Evolutionary conservation across 2,797 vertebrate species (phyloP).

Genomic region (Trachurus trachurus): DNA sequence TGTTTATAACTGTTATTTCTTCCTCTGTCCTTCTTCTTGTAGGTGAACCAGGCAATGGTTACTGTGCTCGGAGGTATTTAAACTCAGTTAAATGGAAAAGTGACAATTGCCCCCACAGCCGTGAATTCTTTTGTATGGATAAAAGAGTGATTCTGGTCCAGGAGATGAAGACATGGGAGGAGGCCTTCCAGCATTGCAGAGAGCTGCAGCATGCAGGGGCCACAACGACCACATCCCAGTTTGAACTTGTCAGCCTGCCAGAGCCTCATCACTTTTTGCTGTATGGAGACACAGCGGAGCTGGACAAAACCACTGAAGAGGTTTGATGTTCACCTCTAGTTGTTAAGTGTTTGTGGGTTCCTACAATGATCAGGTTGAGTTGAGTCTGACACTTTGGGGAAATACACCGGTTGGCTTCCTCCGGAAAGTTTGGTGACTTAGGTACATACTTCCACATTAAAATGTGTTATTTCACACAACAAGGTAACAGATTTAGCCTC

Average conservation of each 20-base stretch:
- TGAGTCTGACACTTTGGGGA: neutral
- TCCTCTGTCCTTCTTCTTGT: neutral
- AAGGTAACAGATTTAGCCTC: too few species aligned
- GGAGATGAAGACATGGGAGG: conserved; percentile 27
- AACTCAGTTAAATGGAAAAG: too few species aligned
- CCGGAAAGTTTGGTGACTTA: too few species aligned
- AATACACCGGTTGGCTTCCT: neutral
- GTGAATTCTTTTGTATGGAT: neutral
- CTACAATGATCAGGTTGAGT: neutral
- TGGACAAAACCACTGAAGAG: neutral
- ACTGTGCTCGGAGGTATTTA: neutral
- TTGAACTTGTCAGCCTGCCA: neutral
- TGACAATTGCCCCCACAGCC: fast-evolving
- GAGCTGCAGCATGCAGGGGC: neutral
- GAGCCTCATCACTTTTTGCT: fast-evolving
- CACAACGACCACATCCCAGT: fast-evolving
- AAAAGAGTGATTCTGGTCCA: neutral
- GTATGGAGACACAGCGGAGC: fast-evolving
- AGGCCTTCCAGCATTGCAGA: conserved; percentile 10
- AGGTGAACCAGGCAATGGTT: fast-evolving
- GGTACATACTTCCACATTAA: too few species aligned
- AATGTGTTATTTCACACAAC: too few species aligned
- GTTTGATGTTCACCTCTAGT: conserved; percentile 10
- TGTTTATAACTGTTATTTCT: neutral
- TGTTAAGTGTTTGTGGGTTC: neutral